These are phyloP conservation scores for Indri indri DNA, from an alignment of 2,113 vertebrate species.

Conservation along the genomic window DNA sequence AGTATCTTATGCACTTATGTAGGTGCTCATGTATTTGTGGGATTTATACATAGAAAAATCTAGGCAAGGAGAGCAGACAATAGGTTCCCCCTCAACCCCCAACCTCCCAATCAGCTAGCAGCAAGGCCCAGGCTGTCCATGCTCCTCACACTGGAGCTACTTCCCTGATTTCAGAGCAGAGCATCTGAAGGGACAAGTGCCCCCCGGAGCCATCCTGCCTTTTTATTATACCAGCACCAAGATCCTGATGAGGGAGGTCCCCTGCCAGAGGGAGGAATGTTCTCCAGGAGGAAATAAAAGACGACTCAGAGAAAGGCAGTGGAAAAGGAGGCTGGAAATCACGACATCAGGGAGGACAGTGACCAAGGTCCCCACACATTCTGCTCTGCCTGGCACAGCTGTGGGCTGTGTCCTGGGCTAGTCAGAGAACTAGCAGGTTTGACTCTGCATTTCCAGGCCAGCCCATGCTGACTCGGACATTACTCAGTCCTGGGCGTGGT, in stretches of 20 bases:
- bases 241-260: not conserved
- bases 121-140: not conserved
- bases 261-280: not conserved
- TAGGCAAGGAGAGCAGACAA: not conserved
- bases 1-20: not conserved
- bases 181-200: not conserved
- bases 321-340: not conserved
- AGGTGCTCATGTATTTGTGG: not conserved
- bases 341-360: not conserved
- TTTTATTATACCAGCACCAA: not conserved
- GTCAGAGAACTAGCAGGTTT: not conserved
- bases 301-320: not conserved
- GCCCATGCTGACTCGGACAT: not conserved
- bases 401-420: not conserved
- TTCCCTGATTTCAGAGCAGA: not conserved
- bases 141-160: not conserved
- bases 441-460: not conserved
- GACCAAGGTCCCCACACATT: not conserved
- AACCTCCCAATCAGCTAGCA: not conserved
- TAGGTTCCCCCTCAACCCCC: not conserved
- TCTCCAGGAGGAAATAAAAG: not conserved
- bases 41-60: not conserved
- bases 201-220: not conserved
- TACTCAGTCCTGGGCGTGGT: not conserved
- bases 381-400: not conserved